Conservation (phyloP, 2,888 invertebrate species). For the Suillia variegata region DNA sequence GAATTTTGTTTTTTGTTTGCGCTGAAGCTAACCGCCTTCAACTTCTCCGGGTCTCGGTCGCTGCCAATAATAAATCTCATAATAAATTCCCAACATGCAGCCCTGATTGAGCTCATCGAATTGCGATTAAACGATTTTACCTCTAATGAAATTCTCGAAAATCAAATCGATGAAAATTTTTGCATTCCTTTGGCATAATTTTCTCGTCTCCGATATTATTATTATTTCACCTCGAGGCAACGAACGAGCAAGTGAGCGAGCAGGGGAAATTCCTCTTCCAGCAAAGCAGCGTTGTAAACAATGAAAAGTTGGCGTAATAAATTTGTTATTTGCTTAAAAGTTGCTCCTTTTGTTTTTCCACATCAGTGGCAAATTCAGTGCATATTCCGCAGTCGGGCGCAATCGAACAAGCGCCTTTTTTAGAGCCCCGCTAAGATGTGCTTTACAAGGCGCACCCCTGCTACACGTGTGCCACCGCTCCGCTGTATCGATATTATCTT, state of each 20-base stretch:
- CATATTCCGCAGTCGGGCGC: neutral
- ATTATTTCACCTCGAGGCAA: conserved; percentile 43
- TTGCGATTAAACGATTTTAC: conserved; percentile 27
- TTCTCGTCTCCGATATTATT: conserved; percentile 29
- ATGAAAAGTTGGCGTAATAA: conserved; percentile 38
- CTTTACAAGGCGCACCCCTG: neutral
- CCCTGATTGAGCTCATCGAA: conserved; percentile 28
- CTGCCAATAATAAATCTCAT: neutral
- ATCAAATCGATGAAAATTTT: conserved; percentile 15
- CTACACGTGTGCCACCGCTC: neutral
- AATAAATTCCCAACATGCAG: neutral
- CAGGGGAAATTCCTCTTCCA: neutral
- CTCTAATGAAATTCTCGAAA: conserved; percentile 27
- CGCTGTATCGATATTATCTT: neutral
- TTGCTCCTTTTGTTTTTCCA: conserved; percentile 43
- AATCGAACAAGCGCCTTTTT: no score
- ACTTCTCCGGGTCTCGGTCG: neutral
- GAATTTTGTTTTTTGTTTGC: no score
- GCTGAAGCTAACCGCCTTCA: neutral
- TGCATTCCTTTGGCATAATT: conserved; percentile 42
- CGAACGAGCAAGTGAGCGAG: neutral
- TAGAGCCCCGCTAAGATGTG: no score
- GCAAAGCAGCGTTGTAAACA: no score
- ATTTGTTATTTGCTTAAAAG: conserved; percentile 43
- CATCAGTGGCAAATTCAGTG: conserved; percentile 32